Evolutionary conservation across 1,140 invertebrate genomes (phyloP), one percentile per base, ranked within the genome.

Genomic region (Drosophila micromelanica): DNA sequence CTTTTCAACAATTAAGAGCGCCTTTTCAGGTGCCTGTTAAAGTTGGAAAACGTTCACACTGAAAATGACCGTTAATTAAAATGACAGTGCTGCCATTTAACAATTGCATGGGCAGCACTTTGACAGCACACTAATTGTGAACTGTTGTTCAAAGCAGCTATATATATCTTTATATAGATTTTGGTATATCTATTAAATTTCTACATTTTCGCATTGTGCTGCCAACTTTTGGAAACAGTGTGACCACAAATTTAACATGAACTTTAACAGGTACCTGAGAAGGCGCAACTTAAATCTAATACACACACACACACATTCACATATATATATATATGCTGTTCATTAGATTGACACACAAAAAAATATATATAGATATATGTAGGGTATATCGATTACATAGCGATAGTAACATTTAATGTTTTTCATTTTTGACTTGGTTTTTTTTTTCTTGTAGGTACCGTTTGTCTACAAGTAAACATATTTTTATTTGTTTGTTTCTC

Each of bases 401-500:
- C 49, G 54, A 43, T 17, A 62, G 20, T 60, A 68, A 68, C 42
- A 48, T 63, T 17, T 55, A 37, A 9, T 27, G 23, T 30, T 37
- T 42, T 13, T 8, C 20, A 20, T 20, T 35, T 13, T 43, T 1
- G 17, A 51, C 23, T 49, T 32, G 11, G 15, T 32, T 9, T 17
- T 20, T 43, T 8, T 9, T 23, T 17, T 15, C 30, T 20, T 35
- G 20, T 11, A 11, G 17, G 8, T 13, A 46, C 23, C 30, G 17
- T 23, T 27, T 51, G 17, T 65, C 32, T 35, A 27, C 38, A 76
- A 56, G 35, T 68, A 61, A 55, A 74, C 30, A 59, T 68, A 40
- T 35, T 77, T 76, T 71, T 71, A 59, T 37, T 35, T 13, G 6
- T 12, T 13, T 55, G 8, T 20, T 64, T 38, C 11, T 13, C 38